Conservation (phyloP, 2,888 invertebrate species). For the Drosophila planitibia region DNA sequence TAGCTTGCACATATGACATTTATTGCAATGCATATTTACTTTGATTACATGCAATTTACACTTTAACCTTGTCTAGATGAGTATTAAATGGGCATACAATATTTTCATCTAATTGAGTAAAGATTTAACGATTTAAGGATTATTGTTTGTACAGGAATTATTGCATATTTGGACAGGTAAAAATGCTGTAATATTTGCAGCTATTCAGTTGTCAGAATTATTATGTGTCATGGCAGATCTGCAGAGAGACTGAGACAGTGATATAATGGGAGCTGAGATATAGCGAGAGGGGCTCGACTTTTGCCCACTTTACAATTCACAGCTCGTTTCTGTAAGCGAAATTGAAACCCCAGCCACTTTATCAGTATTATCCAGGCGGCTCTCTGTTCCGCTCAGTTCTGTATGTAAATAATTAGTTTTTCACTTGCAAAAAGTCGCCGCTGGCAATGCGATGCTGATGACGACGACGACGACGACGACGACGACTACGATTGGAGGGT, state of each 20-base stretch:
- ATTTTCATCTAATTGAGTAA: neutral
- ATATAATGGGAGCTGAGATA: neutral
- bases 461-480: neutral
- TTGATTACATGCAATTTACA: neutral
- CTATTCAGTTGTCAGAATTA: neutral
- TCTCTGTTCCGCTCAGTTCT: constrained; percentile 36
- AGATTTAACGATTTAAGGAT: neutral
- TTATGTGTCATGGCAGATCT: neutral
- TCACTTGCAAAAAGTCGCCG: constrained; percentile 36
- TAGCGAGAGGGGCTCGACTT: constrained; percentile 10
- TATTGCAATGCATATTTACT: neutral
- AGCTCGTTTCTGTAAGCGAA: constrained; percentile 46
- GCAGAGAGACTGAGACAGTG: neutral
- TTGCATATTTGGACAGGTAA: neutral
- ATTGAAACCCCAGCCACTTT: constrained; percentile 48
- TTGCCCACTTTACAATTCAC: constrained; percentile 17
- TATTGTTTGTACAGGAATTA: neutral
- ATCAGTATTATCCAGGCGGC: constrained; percentile 55
- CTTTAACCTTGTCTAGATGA: neutral
- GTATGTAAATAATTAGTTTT: constrained; percentile 52
- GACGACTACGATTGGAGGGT: neutral
- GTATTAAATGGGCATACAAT: neutral
- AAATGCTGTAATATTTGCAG: neutral
- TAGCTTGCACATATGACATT: neutral
- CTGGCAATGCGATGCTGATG: constrained; percentile 17